phyloP scores from a whole-genome alignment of 2,113 vertebrate species.

The Hydrolagus affinis region DNA sequence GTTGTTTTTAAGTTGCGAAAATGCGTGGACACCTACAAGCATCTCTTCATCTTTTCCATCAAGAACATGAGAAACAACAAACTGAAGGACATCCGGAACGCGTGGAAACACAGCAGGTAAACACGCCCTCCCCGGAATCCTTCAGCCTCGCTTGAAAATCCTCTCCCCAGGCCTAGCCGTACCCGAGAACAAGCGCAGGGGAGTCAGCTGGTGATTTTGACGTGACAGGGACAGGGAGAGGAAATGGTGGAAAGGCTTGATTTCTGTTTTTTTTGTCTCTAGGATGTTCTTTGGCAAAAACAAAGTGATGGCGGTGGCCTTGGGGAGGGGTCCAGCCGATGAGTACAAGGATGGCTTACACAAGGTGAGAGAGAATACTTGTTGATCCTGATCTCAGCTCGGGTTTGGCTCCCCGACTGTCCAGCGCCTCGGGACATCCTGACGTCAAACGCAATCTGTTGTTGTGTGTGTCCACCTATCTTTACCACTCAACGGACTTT shows the following conservation, averaged over 20 bases:
- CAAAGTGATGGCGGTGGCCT: slow-evolving; percentile 90
- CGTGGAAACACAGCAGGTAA: slow-evolving; percentile 97
- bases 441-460: neutral
- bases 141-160: neutral
- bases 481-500: neutral
- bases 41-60: slow-evolving; percentile 84
- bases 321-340: slow-evolving; percentile 74
- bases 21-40: slow-evolving; percentile 87
- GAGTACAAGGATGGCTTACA: slow-evolving; percentile 92
- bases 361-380: slow-evolving; percentile 59
- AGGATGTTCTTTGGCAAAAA: slow-evolving; percentile 98
- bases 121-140: neutral
- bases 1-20: slow-evolving; percentile 65
- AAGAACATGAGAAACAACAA: slow-evolving; percentile 94
- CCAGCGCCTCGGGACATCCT: no score
- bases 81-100: slow-evolving; percentile 80
- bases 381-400: neutral
- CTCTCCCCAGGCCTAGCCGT: neutral
- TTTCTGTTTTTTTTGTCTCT: neutral
- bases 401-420: neutral
- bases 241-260: no score
- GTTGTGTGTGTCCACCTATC: neutral
- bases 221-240: no score
- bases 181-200: no score
- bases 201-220: no score